phyloP scores from a whole-genome alignment of 1,140 invertebrate species.

The silkworm (Bombyx mori) region DNA sequence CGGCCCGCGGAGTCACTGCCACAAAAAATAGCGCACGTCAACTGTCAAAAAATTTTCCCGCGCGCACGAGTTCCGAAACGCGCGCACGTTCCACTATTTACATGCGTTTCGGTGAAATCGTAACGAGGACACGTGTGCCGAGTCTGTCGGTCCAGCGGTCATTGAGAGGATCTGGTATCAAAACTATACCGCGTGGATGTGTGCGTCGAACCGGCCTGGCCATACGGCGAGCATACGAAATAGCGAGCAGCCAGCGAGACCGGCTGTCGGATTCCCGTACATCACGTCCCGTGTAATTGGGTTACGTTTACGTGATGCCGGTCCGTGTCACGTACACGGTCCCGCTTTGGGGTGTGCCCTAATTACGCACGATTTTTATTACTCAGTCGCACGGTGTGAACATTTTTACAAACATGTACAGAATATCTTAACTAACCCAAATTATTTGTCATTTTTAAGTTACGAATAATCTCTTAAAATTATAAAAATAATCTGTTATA shows the following conservation, averaged over 20 bases:
- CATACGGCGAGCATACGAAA: conserved; percentile 58
- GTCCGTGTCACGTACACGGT: conserved; percentile 42
- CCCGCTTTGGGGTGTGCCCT: conserved; percentile 48
- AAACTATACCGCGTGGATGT: conserved; percentile 59
- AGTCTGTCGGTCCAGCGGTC: conserved; percentile 66
- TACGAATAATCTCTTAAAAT: too few relatives aligned
- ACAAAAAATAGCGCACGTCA: conserved; percentile 20
- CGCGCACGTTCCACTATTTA: conserved; percentile 40
- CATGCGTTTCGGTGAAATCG: conserved; percentile 48
- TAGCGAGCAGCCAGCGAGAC: conserved; percentile 11
- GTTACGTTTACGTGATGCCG: conserved; percentile 62
- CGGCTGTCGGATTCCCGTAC: conserved; percentile 52
- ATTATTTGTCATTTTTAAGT: too few relatives aligned
- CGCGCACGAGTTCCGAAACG: conserved; percentile 41
- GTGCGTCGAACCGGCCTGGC: conserved; percentile 58
- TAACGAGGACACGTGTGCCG: conserved; percentile 49
- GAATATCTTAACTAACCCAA: too few relatives aligned
- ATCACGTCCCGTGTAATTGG: conserved; percentile 63
- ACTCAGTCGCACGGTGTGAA: conserved; percentile 3
- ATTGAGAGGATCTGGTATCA: conserved; percentile 69
- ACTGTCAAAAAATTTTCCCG: conserved; percentile 43
- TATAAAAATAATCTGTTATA: too few relatives aligned
- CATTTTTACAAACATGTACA: not conserved
- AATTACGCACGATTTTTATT: conserved; percentile 52
- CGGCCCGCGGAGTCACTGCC: too few relatives aligned